Conservation (phyloP, 1,140 invertebrate genomes). For the Drosophila mauritiana region DNA sequence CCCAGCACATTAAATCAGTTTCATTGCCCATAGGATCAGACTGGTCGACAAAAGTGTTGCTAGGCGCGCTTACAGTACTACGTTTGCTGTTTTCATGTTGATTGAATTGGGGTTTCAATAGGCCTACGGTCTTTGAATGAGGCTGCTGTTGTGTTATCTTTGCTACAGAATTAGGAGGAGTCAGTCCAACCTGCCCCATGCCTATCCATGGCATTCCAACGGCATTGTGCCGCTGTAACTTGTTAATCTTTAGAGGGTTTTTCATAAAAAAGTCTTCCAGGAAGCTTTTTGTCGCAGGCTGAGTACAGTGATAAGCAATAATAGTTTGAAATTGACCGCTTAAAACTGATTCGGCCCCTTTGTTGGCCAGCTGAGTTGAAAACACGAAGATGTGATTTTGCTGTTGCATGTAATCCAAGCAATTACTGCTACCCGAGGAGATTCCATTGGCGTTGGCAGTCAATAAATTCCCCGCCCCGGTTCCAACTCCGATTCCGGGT, state of each 20-base stretch:
- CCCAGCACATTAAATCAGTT: slow-evolving; percentile 77
- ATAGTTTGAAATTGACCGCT: slow-evolving; percentile 95
- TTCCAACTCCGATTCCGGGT: slow-evolving; percentile 5
- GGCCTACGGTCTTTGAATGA: slow-evolving; percentile 30
- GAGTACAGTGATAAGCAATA: slow-evolving; percentile 97
- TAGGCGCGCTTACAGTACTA: slow-evolving; percentile 77
- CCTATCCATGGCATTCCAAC: slow-evolving; percentile 58
- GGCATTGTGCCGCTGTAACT: slow-evolving; percentile 87
- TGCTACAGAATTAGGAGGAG: slow-evolving; percentile 25
- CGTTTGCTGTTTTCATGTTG: slow-evolving; percentile 67
- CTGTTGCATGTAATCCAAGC: slow-evolving; percentile 91
- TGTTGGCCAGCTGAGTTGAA: slow-evolving; percentile 96
- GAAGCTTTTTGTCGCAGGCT: slow-evolving; percentile 97
- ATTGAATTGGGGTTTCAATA: slow-evolving; percentile 46
- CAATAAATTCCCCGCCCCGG: slow-evolving; percentile 57
- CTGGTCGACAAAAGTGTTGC: slow-evolving; percentile 84
- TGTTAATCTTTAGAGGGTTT: slow-evolving; percentile 94
- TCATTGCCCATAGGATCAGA: slow-evolving; percentile 64
- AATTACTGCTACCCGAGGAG: slow-evolving; percentile 73
- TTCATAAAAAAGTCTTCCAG: slow-evolving; percentile 94
- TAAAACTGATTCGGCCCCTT: slow-evolving; percentile 96
- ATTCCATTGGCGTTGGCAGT: slow-evolving; percentile 83
- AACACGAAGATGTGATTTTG: slow-evolving; percentile 99
- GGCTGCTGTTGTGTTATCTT: slow-evolving; percentile 60
- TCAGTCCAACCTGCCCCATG: slow-evolving; percentile 7